Percentiles rank a stretch among this genome's conserved stretches.
These are phyloP conservation scores for Drosophila acutilabella DNA, from an alignment of 2,888 invertebrate species.

Conservation along the genomic window DNA sequence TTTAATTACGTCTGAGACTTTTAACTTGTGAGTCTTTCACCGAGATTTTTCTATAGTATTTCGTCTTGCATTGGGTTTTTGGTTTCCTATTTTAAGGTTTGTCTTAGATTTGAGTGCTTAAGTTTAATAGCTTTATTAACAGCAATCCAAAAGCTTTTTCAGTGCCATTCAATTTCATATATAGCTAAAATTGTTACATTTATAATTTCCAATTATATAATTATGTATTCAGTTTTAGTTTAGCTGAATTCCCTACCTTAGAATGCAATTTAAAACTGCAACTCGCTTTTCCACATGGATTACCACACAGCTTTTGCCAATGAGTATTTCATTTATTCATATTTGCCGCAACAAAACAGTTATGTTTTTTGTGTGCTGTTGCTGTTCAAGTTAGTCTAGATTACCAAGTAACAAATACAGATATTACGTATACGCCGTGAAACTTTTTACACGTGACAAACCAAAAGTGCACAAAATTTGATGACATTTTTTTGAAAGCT, in stretches of 20 bases:
- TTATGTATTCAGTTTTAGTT: slow-evolving; percentile 11
- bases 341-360: slow-evolving; percentile 29
- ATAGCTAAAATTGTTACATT: slow-evolving; percentile 6
- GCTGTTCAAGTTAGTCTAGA: not conserved
- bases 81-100: slow-evolving; percentile 4
- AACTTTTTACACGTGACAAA: slow-evolving; percentile 56
- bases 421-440: slow-evolving; percentile 69
- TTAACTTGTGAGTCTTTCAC: slow-evolving; percentile 48
- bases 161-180: slow-evolving; percentile 32
- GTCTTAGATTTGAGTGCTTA: slow-evolving; percentile 31
- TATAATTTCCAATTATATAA: slow-evolving; percentile 1
- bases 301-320: slow-evolving; percentile 26
- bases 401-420: slow-evolving; percentile 46
- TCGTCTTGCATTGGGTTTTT: slow-evolving; percentile 6
- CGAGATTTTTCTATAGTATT: slow-evolving; percentile 35
- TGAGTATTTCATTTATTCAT: slow-evolving; percentile 49
- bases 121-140: not conserved
- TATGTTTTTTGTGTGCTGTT: slow-evolving; percentile 9
- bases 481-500: slow-evolving; percentile 74
- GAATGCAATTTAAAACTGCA: slow-evolving; percentile 45
- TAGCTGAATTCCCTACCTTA: slow-evolving; percentile 22
- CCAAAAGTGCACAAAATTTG: slow-evolving; percentile 73
- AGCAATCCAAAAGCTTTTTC: slow-evolving; percentile 24
- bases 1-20: slow-evolving; percentile 39
- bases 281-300: slow-evolving; percentile 16